Percentiles rank a stretch among this genome's conserved stretches.
Evolutionary conservation across 1,140 invertebrate genomes (phyloP).

Genomic region (Drosophila quadrilineata): DNA sequence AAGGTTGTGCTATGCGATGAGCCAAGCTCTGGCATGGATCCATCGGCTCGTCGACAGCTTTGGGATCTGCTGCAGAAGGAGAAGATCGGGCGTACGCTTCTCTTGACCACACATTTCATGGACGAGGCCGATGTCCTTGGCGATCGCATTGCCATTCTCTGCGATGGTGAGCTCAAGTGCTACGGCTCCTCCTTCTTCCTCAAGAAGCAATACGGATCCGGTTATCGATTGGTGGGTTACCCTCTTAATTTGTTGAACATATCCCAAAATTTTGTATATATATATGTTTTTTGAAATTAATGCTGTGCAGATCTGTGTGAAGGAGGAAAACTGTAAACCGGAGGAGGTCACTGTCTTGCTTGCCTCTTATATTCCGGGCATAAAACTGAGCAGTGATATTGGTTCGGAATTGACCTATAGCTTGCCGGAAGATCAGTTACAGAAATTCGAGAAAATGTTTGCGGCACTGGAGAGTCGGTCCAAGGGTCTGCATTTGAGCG

Average conservation of each 20-base stretch:
- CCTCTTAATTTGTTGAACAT: too few species aligned
- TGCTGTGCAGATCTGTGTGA: conserved; percentile 74
- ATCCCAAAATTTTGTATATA: too few species aligned
- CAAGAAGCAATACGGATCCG: conserved; percentile 90
- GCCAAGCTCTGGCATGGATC: conserved; percentile 97
- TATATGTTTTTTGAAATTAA: too few species aligned
- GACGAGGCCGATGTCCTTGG: conserved; percentile 98
- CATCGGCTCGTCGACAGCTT: conserved; percentile 91
- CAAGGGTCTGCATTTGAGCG: conserved; percentile 83
- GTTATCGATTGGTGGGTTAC: conserved; percentile 70
- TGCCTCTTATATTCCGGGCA: conserved; percentile 59
- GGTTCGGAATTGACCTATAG: conserved; percentile 70
- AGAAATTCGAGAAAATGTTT: conserved; percentile 70
- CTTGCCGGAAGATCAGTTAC: conserved; percentile 56
- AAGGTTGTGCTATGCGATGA: conserved; percentile 93
- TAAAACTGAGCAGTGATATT: conserved; percentile 65
- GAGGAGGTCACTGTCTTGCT: conserved; percentile 61
- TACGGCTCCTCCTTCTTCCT: conserved; percentile 93
- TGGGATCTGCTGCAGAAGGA: conserved; percentile 91
- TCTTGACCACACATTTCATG: conserved; percentile 99
- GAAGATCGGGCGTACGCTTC: conserved; percentile 86
- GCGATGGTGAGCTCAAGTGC: conserved; percentile 90
- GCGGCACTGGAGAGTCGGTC: conserved; percentile 55
- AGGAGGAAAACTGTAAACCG: conserved; percentile 56
- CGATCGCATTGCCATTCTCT: conserved; percentile 95